Conservation (phyloP, 1,140 invertebrate species). For the Cyclina sinensis region DNA sequence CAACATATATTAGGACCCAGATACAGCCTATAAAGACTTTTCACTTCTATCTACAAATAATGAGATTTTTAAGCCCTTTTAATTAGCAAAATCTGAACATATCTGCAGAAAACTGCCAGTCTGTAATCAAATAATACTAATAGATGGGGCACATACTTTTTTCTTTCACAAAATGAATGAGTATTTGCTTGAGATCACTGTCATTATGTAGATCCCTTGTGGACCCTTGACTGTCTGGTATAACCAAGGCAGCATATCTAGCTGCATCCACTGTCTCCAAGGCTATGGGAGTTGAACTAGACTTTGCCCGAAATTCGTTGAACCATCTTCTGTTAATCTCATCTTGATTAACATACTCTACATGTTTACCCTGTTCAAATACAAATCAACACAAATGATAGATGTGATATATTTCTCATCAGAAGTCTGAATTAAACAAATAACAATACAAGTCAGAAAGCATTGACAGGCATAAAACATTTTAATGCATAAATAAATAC, state of each 20-base stretch:
- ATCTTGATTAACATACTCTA: constrained; percentile 86
- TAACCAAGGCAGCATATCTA: constrained; percentile 86
- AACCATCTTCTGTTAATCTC: constrained; percentile 86
- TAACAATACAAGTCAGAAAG: no score
- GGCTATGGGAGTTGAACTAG: constrained; percentile 83
- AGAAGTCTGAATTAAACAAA: no score
- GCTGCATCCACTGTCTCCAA: constrained; percentile 86
- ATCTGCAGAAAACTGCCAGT: no score
- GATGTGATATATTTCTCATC: no score
- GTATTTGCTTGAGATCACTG: constrained; percentile 84
- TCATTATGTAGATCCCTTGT: constrained; percentile 84
- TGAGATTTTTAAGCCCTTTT: no score
- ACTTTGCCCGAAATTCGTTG: constrained; percentile 86
- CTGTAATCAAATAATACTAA: no score
- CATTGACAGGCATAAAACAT: no score
- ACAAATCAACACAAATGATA: constrained; percentile 7
- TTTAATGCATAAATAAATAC: no score
- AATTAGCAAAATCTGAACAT: no score
- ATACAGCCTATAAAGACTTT: no score
- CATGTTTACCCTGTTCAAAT: constrained; percentile 81
- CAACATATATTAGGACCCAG: no score
- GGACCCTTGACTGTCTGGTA: constrained; percentile 87
- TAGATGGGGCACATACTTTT: constrained; percentile 86
- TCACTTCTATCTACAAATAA: no score
- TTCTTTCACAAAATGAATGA: constrained; percentile 85